Evolutionary conservation across 2,888 invertebrate genomes (phyloP).

Genomic region (Caenorhabditis macrosperma): DNA sequence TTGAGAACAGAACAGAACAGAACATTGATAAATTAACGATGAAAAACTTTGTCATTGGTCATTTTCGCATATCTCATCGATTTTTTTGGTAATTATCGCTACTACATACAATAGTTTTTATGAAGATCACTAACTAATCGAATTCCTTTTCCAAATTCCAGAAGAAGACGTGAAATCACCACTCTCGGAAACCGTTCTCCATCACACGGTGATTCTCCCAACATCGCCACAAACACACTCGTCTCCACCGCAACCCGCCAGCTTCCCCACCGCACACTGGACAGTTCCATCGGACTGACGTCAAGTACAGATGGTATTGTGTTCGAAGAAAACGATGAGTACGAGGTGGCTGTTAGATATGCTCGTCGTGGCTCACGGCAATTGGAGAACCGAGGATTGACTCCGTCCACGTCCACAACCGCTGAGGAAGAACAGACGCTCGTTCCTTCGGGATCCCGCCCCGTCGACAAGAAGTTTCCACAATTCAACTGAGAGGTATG

Average conservation of each 20-base stretch:
- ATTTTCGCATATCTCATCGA: no score
- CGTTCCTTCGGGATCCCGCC: constrained; percentile 60
- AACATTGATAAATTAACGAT: no score
- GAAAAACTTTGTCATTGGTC: no score
- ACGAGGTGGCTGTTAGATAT: constrained; percentile 24
- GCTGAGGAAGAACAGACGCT: constrained; percentile 53
- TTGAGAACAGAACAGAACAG: no score
- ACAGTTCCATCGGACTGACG: constrained; percentile 5
- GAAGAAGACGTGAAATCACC: constrained; percentile 64
- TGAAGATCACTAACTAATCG: no score
- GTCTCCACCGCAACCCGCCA: constrained; percentile 17
- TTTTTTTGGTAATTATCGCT: no score
- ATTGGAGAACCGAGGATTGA: constrained; percentile 16
- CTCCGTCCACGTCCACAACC: constrained; percentile 52
- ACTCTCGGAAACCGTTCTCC: constrained; percentile 68
- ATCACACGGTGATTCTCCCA: constrained; percentile 61
- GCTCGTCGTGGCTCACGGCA: constrained; percentile 2
- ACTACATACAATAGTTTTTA: no score
- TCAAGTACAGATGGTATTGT: constrained; percentile 36
- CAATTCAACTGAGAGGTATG: constrained; percentile 58
- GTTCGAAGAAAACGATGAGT: constrained; percentile 38
- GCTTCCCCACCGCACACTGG: constrained; percentile 17
- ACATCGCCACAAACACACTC: neutral
- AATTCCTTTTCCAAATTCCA: no score
- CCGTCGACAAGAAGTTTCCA: constrained; percentile 60